Base-by-base conservation (phyloP, 1,140 invertebrate species). In the Meteorus sp. region DNA sequence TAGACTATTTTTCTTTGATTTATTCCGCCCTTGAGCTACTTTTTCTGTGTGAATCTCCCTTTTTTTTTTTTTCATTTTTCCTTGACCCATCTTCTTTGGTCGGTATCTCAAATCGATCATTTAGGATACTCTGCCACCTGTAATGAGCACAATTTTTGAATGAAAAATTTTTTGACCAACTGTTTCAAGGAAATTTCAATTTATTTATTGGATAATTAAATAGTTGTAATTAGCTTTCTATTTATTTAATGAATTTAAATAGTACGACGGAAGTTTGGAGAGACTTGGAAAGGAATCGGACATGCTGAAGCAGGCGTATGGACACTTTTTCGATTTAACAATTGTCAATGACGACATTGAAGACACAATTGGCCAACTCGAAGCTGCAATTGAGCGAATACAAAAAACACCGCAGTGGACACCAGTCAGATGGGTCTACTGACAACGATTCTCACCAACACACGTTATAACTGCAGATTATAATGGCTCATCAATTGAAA, bases 301-400 rank as follows among this genome's bases (percentile, higher is more conserved):
- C 66, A 88, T 96, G 74, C 81, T 99, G 50, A 90, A 93, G 44
- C 92, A 95, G 72, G 92, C 95, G 23, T 99, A 98, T 80, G 95
- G 96, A 17, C 97, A 99, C 78, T 95, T 94, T 79, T 99, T 99
- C 82, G 97, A 99, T 79, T 83, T 98, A 79, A 95, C 93, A 43
- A 97, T 99, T 70, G 92, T 98, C 17, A 99, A 99, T 85, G 98
- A 98, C 84, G 97, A 99, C 82, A 99, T 99, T 62, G 96, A 99
- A 74, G 96, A 99, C 77, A 99, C 97, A 29, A 97, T 99, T 68
- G 86, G 87, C 25, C 89, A 92, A 56, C 80, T 99, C 62, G 95
- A 99, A 75, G 86, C 88, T 52, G 90, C 94, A 17, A 91, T 98
- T 59, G 93, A 95, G 62, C 86, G 91, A 51, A 89, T 97, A 47